phyloP scores from a whole-genome alignment of 2,888 invertebrate genomes.

The Idaea aversata region DNA sequence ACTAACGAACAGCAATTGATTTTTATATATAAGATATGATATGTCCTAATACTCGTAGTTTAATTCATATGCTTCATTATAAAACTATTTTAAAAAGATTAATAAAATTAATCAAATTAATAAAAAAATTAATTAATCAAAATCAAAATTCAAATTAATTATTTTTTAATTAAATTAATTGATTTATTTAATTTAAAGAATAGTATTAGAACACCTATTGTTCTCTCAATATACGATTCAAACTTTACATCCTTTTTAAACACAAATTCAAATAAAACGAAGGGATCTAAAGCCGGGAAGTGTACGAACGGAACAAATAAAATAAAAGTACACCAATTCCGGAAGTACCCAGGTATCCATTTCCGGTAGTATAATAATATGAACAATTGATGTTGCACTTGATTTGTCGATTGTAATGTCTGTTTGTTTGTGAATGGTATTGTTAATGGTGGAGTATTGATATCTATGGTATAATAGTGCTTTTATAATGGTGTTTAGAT shows the following conservation, averaged over 20 bases:
- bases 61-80: no score
- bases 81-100: no score
- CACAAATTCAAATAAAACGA: constrained; percentile 33
- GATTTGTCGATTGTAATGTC: constrained; percentile 17
- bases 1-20: no score
- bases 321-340: constrained; percentile 25
- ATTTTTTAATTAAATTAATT: no score
- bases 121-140: no score
- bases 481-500: neutral
- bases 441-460: neutral
- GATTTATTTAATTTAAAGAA: no score
- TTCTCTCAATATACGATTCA: neutral
- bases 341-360: constrained; percentile 51
- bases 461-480: neutral
- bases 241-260: constrained; percentile 24
- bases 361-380: constrained; percentile 43
- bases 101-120: no score
- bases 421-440: constrained; percentile 16
- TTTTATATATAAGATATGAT: no score
- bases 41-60: no score
- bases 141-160: no score
- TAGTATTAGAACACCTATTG: neutral
- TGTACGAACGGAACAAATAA: constrained; percentile 13
- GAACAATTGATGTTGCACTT: constrained; percentile 30
- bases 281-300: constrained; percentile 34